phyloP scores from a whole-genome alignment of 2,888 invertebrate species.

The Heliconius ethilla region DNA sequence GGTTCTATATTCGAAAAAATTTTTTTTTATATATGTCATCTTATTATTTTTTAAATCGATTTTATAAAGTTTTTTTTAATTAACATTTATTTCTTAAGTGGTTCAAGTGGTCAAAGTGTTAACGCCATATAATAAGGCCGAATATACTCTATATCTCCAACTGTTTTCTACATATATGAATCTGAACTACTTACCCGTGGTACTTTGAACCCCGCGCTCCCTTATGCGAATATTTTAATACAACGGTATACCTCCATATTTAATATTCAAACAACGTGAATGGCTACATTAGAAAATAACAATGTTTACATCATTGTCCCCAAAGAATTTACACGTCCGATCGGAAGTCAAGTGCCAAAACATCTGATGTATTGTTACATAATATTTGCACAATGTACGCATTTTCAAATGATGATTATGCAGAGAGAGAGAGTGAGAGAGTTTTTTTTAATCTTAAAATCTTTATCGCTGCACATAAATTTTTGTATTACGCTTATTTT shows the following conservation, averaged over 20 bases:
- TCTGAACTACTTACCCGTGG: no score
- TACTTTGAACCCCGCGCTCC: no score
- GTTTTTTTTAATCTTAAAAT: neutral
- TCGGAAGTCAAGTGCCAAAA: constrained; percentile 74
- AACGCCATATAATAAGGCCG: no score
- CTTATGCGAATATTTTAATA: constrained; percentile 13
- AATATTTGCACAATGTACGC: constrained; percentile 68
- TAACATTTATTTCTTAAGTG: no score
- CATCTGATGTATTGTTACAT: constrained; percentile 62
- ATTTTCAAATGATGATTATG: constrained; percentile 64
- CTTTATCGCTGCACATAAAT: neutral
- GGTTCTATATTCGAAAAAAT: no score
- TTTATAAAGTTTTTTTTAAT: no score
- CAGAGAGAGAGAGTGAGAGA: no score
- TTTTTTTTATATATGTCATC: no score
- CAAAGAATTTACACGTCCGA: constrained; percentile 60
- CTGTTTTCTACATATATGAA: no score
- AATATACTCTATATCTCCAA: no score
- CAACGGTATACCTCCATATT: constrained; percentile 31
- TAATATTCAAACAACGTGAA: constrained; percentile 43
- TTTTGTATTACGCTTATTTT: neutral
- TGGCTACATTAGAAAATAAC: constrained; percentile 45
- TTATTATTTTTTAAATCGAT: no score
- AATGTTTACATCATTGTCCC: constrained; percentile 40
- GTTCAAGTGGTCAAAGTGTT: no score